phyloP scores from a whole-genome alignment of 1,140 invertebrate species.

The Oedothorax gibbosus region DNA sequence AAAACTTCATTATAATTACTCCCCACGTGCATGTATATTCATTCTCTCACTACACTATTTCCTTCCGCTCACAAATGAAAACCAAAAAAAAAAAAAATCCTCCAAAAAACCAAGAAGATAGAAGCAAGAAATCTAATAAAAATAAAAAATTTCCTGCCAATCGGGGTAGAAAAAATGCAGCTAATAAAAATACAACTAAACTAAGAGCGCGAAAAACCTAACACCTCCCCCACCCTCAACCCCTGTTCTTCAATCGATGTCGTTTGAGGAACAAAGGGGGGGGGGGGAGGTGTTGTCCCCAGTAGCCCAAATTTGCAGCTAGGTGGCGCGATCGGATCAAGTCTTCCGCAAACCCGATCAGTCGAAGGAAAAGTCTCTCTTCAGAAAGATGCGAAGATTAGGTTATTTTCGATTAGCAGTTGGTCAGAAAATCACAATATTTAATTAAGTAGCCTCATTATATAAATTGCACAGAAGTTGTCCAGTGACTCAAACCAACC shows the following conservation, averaged over 20 bases:
- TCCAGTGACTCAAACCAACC: too few species aligned
- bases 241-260: conserved; percentile 14
- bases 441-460: too few species aligned
- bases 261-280: neutral
- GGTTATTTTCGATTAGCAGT: too few species aligned
- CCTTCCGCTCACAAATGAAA: neutral
- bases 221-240: neutral
- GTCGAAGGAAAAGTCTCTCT: conserved; percentile 34
- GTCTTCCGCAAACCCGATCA: conserved; percentile 39
- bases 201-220: neutral
- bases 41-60: too few species aligned
- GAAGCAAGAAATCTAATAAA: too few species aligned
- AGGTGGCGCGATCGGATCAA: conserved; percentile 44
- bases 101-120: neutral
- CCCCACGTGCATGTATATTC: too few species aligned
- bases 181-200: neutral
- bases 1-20: too few species aligned
- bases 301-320: conserved; percentile 30
- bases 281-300: neutral
- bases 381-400: too few species aligned
- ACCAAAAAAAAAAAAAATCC: neutral
- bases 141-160: neutral
- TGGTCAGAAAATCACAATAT: too few species aligned
- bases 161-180: neutral
- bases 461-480: too few species aligned